These are phyloP conservation scores for Crambe crambe DNA, from an alignment of 37 sponge, comb jelly and placozoan species.

Conservation along the genomic window DNA sequence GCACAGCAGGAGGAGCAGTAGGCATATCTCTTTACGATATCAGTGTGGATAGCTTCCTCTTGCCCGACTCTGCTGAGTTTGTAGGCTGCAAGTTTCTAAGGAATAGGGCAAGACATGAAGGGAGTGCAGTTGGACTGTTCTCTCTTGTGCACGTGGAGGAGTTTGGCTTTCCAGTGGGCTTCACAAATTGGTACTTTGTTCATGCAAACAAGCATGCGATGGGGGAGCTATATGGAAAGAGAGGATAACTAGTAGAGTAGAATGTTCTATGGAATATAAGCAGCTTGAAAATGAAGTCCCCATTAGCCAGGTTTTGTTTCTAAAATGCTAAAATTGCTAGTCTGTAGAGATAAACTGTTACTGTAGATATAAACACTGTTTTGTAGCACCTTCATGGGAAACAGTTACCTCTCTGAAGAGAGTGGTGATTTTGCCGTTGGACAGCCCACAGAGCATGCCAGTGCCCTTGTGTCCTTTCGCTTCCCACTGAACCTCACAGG, in stretches of 20 bases:
- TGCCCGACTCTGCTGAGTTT: slow-evolving; percentile 47
- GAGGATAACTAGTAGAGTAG: too few species aligned
- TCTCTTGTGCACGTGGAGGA: slow-evolving; percentile 77
- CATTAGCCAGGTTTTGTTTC: too few species aligned
- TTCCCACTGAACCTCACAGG: slow-evolving; percentile 66
- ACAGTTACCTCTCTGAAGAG: slow-evolving; percentile 40
- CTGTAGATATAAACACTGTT: too few species aligned
- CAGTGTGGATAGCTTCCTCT: slow-evolving; percentile 4
- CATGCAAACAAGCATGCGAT: too few species aligned
- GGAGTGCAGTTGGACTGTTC: slow-evolving; percentile 78
- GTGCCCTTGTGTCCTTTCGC: slow-evolving; percentile 77
- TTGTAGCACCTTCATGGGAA: slow-evolving; percentile 1
- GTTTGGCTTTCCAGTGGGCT: slow-evolving; percentile 67
- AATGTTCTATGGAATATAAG: too few species aligned
- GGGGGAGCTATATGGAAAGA: too few species aligned
- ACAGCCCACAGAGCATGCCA: slow-evolving; percentile 30
- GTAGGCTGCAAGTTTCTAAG: slow-evolving; percentile 33
- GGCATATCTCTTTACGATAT: slow-evolving; percentile 70
- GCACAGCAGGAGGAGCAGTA: slow-evolving; percentile 73
- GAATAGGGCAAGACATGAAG: slow-evolving; percentile 65
- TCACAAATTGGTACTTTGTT: slow-evolving; percentile 64
- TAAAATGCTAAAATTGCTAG: too few species aligned
- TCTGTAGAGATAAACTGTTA: too few species aligned
- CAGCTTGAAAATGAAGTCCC: too few species aligned
- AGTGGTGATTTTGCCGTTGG: slow-evolving; percentile 45